A percentile compares a stretch with the other conserved stretches of the same genome.
Conservation (phyloP, 2,797 vertebrate genomes). For the Halcyon badia region DNA sequence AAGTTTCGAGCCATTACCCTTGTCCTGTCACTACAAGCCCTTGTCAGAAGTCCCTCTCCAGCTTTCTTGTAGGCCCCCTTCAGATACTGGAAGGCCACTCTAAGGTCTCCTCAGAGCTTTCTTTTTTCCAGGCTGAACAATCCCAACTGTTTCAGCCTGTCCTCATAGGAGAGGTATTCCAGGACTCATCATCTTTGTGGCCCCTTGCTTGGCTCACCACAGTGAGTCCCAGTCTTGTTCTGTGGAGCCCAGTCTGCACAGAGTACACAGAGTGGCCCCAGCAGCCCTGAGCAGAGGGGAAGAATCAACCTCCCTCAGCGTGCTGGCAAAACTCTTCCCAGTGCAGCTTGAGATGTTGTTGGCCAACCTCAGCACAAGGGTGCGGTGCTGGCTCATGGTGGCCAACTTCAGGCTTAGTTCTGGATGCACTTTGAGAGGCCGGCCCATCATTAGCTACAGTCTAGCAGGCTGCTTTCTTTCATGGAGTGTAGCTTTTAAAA, state of each 20-base stretch:
- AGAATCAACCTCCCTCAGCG: background rate
- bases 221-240: background rate
- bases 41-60: no score
- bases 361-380: accelerated
- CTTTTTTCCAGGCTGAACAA: background rate
- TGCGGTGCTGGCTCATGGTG: background rate
- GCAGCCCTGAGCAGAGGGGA: background rate
- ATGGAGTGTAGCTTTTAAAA: background rate
- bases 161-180: background rate
- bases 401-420: background rate
- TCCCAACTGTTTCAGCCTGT: background rate
- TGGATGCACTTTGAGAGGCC: background rate
- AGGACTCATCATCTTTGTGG: background rate
- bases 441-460: background rate
- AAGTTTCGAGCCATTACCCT: no score
- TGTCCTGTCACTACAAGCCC: no score
- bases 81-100: no score
- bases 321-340: background rate
- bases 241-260: background rate
- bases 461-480: background rate
- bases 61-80: no score
- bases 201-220: background rate
- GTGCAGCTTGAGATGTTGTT: background rate
- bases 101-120: background rate
- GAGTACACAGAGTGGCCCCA: no score